Base-by-base conservation (phyloP, 2,888 invertebrate genomes). In the Hypomecis atomaria region DNA sequence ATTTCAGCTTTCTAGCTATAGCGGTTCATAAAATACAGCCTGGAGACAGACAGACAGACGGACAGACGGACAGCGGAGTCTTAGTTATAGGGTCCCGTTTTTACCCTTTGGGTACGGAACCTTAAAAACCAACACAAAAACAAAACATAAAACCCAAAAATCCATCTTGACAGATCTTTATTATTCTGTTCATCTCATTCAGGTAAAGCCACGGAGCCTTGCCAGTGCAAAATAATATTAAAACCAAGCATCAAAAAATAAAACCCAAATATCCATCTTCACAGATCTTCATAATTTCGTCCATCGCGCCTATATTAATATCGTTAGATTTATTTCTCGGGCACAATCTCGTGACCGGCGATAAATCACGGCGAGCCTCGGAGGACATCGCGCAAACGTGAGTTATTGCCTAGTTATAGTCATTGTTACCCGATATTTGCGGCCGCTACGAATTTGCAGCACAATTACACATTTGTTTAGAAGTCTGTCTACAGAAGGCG, bases 361-460 rank as follows among this genome's bases (percentile, higher is more conserved):
- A 79, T 87, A 86, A 83, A 87, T 87, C 86, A 85, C 77, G 60
- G 73, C 58, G 68, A 68, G 66, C 71, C 75, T 71, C 72, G 61
- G 74, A 79, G 81, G 84, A 86, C 83, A 82, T 77, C 75, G 78
- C 78, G 78, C 79, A 79, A 82, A 82, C 77, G 78, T 86, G 83
- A 86, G 73, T 84, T 85, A 86, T 83, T 73, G 78, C 81, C 83
- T 84, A 87, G 76, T 86, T 86, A 88, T 84, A 75, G 78, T 82
- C 82, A 82, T 82, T 81, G 86, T 81, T 83, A 83, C 81, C 81
- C 78, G 79, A 87, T 86, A 82, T 52, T 40, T 52, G 52, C 50
- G 52, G 40, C 40, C 6, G 52, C 33, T 36, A 40, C n/a, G 40
- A 52, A 52, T 52, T 52, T 52, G 52, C 45, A 23, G 38, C 36